phyloP scores from a whole-genome alignment of 2,797 vertebrate species.

The Heterohyrax brucei region DNA sequence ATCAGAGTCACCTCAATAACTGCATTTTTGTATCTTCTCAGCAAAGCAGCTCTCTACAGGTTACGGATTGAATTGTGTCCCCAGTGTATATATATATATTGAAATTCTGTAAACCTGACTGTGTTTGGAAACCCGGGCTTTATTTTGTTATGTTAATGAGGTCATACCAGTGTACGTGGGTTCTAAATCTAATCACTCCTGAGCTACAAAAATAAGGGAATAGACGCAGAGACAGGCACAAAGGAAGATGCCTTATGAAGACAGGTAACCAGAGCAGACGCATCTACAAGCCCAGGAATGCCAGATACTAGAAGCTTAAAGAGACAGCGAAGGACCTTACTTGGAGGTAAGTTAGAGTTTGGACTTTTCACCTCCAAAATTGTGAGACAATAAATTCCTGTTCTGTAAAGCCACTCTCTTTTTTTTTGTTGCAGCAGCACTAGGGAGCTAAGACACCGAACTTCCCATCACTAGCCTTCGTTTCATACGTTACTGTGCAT shows the following conservation, averaged over 20 bases:
- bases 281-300: not conserved
- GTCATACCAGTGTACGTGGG: not conserved
- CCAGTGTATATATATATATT: not conserved
- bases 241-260: not conserved
- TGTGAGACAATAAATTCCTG: not conserved
- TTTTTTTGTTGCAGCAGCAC: not conserved
- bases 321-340: not conserved
- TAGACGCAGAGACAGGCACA: not conserved
- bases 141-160: not conserved
- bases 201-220: not conserved
- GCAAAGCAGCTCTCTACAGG: not conserved
- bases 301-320: not conserved
- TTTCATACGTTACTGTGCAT: not conserved
- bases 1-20: not conserved
- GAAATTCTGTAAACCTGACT: not conserved
- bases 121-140: not conserved
- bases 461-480: not conserved
- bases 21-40: not conserved
- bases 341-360: not conserved
- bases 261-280: not conserved
- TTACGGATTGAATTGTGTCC: not conserved
- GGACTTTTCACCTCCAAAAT: not conserved
- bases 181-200: not conserved
- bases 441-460: not conserved
- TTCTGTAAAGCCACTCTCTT: not conserved